Percentiles rank a stretch among this genome's conserved stretches.
Evolutionary conservation across 2,888 invertebrate genomes (phyloP).

Genomic region (Zygaena filipendulae): DNA sequence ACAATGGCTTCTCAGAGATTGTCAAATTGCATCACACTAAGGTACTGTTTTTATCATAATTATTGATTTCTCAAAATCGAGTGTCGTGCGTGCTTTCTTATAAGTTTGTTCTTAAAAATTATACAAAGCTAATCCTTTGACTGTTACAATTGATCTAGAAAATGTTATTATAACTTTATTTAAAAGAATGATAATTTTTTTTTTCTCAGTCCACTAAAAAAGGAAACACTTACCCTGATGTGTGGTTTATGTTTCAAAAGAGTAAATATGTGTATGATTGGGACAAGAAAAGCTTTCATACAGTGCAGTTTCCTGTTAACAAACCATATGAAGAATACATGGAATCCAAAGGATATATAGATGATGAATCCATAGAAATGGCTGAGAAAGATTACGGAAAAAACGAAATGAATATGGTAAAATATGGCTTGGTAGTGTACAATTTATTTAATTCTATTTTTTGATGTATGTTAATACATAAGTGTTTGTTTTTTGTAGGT

Average conservation of each 20-base stretch:
- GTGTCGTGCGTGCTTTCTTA: too few species aligned
- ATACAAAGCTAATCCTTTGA: too few species aligned
- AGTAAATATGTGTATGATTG: slow-evolving; percentile 94
- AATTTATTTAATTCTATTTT: not conserved
- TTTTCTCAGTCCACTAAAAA: slow-evolving; percentile 43
- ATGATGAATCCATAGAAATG: slow-evolving; percentile 79
- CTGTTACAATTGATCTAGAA: too few species aligned
- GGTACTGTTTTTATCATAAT: too few species aligned
- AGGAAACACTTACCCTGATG: slow-evolving; percentile 59
- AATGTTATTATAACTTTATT: too few species aligned
- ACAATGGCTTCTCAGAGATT: slow-evolving; percentile 97
- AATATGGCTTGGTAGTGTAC: slow-evolving; percentile 12
- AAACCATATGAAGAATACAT: slow-evolving; percentile 77
- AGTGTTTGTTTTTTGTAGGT: slow-evolving; percentile 52
- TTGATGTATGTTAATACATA: not conserved
- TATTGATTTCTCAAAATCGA: too few species aligned
- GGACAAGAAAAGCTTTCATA: slow-evolving; percentile 82
- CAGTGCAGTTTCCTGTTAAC: slow-evolving; percentile 87
- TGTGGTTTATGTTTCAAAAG: slow-evolving; percentile 98
- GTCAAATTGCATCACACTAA: slow-evolving; percentile 78
- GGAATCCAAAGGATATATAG: slow-evolving; percentile 88
- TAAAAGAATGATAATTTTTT: too few species aligned
- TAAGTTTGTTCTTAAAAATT: too few species aligned
- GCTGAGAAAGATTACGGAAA: slow-evolving; percentile 88
- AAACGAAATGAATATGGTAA: slow-evolving; percentile 87